Evolutionary conservation across 2,888 invertebrate species (phyloP), one percentile per base, ranked within the genome.

Genomic region (Chrysolina haemoptera): DNA sequence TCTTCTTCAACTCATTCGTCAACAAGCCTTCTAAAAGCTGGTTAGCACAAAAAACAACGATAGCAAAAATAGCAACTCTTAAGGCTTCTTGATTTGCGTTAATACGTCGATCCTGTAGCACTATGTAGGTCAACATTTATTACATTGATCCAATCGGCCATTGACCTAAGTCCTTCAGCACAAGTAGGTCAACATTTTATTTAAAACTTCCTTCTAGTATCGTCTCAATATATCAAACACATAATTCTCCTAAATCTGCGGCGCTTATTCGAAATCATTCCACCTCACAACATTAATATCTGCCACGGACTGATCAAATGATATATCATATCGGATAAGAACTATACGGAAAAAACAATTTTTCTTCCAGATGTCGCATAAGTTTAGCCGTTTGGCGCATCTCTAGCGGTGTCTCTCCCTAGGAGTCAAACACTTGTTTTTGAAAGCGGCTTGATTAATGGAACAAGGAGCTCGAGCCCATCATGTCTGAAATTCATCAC

Each of bases 391-490:
- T 80, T 81, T 82, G 78, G 79, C 70, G 74, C 78, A 79, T 79
- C 79, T 80, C 76, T 79, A 70, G 79, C 74, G 80, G 81, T 81
- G 81, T 82, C 82, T 80, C 76, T 68, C 74, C 75, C 59, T 71
- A 75, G 59, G 78, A 80, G 80, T 81, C 81, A 80, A 81, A 82
- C 82, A 82, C 82, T 82, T 82, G 82, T 82, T 82, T 82, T 79
- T 82, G 82, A 82, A 79, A 77, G 79, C 75, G 65, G 72, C 62
- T 70, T 82, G 82, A 82, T 82, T 82, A 82, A 82, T 82, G 82
- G 74, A 75, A 66, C 67, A 71, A 68, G 53, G 48, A 63, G 78
- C 76, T 75, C 72, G 76, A 79, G 78, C 79, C 79, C 80, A 80
- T 82, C 83, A 77, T 82, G 80, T 78, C 78, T 75, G 72, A 78